These are phyloP conservation scores for Cyrtonyx montezumae DNA, from an alignment of 2,113 vertebrate species.

Conservation along the genomic window DNA sequence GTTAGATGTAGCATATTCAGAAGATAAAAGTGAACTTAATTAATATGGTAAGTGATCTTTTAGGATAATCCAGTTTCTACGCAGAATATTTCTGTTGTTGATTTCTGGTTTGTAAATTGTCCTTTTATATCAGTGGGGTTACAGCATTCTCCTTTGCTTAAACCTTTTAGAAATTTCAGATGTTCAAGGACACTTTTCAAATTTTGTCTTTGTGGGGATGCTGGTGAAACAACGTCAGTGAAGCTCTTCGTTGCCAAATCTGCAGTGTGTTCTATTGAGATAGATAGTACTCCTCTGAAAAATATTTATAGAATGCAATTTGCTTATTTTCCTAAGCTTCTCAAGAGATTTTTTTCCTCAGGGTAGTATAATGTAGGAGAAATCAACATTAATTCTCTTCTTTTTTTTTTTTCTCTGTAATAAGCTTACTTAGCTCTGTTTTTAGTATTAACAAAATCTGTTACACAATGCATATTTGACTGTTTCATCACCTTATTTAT, in stretches of 20 bases:
- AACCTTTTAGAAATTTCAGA: background rate
- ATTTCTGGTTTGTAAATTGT: background rate
- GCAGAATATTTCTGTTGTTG: background rate
- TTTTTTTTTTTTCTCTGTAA: background rate
- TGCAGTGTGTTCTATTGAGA: background rate
- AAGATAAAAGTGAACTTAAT: background rate
- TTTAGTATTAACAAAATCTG: background rate
- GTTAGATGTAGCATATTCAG: background rate
- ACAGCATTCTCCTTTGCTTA: background rate
- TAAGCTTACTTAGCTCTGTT: background rate
- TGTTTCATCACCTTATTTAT: background rate
- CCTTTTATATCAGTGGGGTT: background rate
- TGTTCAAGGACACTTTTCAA: background rate
- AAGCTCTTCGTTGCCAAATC: background rate
- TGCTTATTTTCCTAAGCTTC: background rate
- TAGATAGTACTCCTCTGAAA: constrained; percentile 8
- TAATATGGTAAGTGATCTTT: background rate
- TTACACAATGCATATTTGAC: background rate
- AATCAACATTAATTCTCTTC: background rate
- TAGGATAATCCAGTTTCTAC: background rate
- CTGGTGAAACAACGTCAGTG: background rate
- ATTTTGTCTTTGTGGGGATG: background rate
- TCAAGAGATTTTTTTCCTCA: background rate
- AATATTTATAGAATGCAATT: background rate
- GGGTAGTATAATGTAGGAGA: background rate